Evolutionary conservation across 2,797 vertebrate genomes (phyloP).

Genomic region (Cossypha heuglini): DNA sequence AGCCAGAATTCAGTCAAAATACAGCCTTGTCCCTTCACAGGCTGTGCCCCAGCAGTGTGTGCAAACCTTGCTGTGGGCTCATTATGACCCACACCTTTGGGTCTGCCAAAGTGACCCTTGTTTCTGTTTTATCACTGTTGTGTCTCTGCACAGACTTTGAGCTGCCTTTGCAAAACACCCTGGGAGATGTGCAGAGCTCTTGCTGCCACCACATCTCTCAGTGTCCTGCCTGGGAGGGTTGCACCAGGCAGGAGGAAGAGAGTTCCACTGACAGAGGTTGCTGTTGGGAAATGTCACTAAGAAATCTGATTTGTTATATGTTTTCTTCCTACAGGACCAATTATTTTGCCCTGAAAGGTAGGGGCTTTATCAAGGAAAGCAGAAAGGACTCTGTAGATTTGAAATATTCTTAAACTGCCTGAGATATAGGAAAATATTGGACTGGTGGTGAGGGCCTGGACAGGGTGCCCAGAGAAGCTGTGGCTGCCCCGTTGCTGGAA

Average conservation of each 20-base stretch:
- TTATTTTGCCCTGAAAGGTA: neutral
- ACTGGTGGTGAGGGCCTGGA: neutral
- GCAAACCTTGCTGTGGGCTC: neutral
- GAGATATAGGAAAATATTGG: neutral
- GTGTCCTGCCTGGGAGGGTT: neutral
- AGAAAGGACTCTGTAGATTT: neutral
- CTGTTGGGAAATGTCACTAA: neutral
- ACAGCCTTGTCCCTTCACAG: neutral
- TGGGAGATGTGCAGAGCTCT: neutral
- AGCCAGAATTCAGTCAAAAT: neutral
- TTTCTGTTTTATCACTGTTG: conserved; percentile 37
- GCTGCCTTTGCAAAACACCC: neutral
- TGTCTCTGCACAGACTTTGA: neutral
- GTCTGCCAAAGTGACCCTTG: neutral
- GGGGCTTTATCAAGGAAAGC: neutral
- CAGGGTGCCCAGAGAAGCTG: neutral
- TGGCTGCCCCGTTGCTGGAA: neutral
- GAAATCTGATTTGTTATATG: neutral
- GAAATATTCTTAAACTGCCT: neutral
- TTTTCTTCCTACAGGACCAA: neutral
- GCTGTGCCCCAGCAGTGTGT: neutral
- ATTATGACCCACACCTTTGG: neutral
- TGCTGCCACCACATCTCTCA: neutral
- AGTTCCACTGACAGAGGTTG: rapidly evolving
- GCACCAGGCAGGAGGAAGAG: neutral